Conservation (phyloP, 2,888 invertebrate genomes). For the Xanthorhoe spadicearia region DNA sequence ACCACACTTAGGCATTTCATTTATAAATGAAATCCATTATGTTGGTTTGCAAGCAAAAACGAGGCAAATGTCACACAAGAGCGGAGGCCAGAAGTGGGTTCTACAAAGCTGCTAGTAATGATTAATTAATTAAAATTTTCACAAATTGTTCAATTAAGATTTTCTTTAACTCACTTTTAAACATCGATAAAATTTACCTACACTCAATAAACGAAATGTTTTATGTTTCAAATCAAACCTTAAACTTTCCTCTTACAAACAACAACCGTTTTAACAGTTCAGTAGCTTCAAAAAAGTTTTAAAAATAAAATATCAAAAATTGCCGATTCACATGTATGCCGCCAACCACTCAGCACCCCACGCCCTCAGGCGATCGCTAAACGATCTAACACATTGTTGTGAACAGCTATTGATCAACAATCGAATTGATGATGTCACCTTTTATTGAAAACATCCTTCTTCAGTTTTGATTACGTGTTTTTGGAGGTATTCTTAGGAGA, state of each 20-base stretch:
- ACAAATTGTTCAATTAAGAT: too few species aligned
- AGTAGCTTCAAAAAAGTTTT: neutral
- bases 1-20: too few species aligned
- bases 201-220: too few species aligned
- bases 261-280: neutral
- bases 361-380: constrained; percentile 31
- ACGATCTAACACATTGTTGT: constrained; percentile 34
- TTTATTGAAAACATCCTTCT: constrained; percentile 36
- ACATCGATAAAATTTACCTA: too few species aligned
- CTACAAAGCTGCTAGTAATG: too few species aligned
- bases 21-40: too few species aligned
- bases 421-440: constrained; percentile 37
- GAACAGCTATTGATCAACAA: constrained; percentile 34
- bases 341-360: constrained; percentile 18
- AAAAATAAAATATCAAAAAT: constrained; percentile 3
- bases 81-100: too few species aligned
- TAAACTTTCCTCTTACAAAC: neutral
- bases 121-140: too few species aligned
- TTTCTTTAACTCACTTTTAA: too few species aligned
- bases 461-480: constrained; percentile 4
- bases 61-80: too few species aligned
- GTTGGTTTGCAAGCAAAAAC: too few species aligned
- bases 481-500: neutral
- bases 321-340: constrained; percentile 21
- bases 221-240: too few species aligned